Evolutionary conservation across 2,888 invertebrate genomes (phyloP).

Genomic region (Hirtodrosophila histrioides): DNA sequence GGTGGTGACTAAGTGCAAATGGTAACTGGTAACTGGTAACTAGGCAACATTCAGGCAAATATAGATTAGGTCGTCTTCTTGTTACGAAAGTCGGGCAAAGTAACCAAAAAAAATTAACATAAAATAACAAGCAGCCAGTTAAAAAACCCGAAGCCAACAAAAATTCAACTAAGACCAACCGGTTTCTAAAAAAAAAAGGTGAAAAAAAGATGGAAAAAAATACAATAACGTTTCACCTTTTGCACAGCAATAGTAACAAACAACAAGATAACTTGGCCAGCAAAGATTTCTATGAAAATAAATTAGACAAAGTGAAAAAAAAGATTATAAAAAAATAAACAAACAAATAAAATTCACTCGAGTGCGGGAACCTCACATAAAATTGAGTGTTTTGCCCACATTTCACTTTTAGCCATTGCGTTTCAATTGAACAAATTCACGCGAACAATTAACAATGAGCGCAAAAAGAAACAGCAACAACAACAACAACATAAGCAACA

Average conservation of each 20-base stretch:
- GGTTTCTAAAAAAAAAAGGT: conserved; percentile 33
- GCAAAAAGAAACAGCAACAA: conserved; percentile 41
- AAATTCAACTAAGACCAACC: conserved; percentile 37
- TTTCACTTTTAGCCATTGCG: conserved; percentile 77
- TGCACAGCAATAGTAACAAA: conserved; percentile 2
- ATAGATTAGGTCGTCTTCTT: conserved; percentile 35
- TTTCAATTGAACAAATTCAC: conserved; percentile 82
- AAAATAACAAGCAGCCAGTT: conserved; percentile 3
- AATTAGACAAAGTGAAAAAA: conserved; percentile 32
- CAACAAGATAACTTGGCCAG: conserved; percentile 22
- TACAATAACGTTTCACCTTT: conserved; percentile 27
- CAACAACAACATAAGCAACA: conserved; percentile 21
- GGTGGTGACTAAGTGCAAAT: conserved; percentile 7
- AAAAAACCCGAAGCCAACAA: conserved; percentile 5
- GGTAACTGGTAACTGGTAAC: conserved; percentile 19
- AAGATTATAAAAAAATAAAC: conserved; percentile 7
- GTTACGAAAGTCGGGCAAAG: conserved; percentile 40
- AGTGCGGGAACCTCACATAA: conserved; percentile 21
- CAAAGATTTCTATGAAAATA: conserved; percentile 42
- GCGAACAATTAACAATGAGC: conserved; percentile 81
- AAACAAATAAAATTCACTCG: conserved; percentile 50
- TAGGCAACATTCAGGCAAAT: conserved; percentile 21
- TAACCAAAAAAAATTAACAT: conserved; percentile 20
- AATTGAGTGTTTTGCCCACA: conserved; percentile 78
- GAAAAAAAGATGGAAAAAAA: conserved; percentile 9